Conservation (phyloP, 2,113 vertebrate genomes). For the Prietella phreatophila region DNA sequence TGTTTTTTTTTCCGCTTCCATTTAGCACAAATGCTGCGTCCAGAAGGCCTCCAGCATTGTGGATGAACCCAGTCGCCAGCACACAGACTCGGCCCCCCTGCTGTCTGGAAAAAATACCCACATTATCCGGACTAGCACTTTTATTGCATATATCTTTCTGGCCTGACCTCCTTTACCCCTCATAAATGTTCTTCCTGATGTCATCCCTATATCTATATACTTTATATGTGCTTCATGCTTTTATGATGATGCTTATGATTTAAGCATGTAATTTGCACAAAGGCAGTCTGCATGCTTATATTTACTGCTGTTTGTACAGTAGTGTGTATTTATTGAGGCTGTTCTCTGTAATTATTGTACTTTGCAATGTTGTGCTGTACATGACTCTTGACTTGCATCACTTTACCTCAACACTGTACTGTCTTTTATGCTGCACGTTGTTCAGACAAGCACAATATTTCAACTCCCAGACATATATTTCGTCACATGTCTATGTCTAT, state of each 20-base stretch:
- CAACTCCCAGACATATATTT: neutral
- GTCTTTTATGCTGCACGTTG: neutral
- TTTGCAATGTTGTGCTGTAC: neutral
- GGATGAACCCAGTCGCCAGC: slow-evolving; percentile 8
- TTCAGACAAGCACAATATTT: slow-evolving; percentile 3
- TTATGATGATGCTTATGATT: neutral
- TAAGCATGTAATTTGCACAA: neutral
- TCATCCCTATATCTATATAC: neutral
- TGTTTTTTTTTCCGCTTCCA: neutral
- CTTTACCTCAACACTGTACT: neutral
- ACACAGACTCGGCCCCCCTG: neutral
- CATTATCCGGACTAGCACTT: neutral
- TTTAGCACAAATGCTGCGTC: slow-evolving; percentile 5
- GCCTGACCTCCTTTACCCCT: neutral
- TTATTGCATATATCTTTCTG: slow-evolving; percentile 2
- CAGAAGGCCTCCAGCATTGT: slow-evolving; percentile 2
- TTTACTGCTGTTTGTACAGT: neutral
- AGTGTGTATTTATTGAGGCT: neutral
- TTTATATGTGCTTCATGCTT: neutral
- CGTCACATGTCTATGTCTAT: neutral
- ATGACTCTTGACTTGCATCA: slow-evolving; percentile 22
- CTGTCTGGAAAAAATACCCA: slow-evolving; percentile 10
- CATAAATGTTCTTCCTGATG: slow-evolving; percentile 2
- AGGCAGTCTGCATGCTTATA: neutral
- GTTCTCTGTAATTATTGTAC: neutral